Conservation (phyloP, 2,113 vertebrate species). For the Periophthalmodon schlosseri region DNA sequence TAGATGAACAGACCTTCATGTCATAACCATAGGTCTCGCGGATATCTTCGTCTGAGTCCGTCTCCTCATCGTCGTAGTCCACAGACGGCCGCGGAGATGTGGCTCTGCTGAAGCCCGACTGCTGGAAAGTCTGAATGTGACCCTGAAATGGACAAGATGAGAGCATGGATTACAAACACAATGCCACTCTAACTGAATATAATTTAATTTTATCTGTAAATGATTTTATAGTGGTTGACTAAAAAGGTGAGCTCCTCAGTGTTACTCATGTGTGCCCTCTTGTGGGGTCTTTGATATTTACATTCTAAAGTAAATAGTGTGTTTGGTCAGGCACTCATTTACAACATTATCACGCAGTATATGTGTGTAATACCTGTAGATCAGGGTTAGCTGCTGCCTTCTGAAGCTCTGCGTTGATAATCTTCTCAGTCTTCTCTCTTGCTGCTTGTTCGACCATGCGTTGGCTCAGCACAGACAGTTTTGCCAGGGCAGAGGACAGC, state of each 20-base stretch:
- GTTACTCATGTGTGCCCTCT: not conserved
- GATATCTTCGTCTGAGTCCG: slow-evolving; percentile 96
- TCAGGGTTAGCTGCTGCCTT: slow-evolving; percentile 98
- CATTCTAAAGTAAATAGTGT: not conserved
- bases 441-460: slow-evolving; percentile 98
- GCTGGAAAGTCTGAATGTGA: slow-evolving; percentile 96
- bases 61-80: slow-evolving; percentile 98
- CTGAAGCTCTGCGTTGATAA: slow-evolving; percentile 96
- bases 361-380: slow-evolving; percentile 81
- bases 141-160: slow-evolving; percentile 76
- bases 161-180: no score
- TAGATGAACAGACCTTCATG: slow-evolving; percentile 80
- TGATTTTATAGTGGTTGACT: not conserved
- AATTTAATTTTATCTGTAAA: not conserved
- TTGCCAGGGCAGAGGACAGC: slow-evolving; percentile 94
- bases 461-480: slow-evolving; percentile 95
- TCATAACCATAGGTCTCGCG: slow-evolving; percentile 95
- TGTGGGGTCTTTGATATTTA: not conserved
- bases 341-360: not conserved
- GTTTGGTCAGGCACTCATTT: not conserved
- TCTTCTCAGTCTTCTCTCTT: slow-evolving; percentile 96
- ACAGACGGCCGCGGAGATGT: slow-evolving; percentile 88
- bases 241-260: not conserved
- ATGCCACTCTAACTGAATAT: not conserved
- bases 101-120: slow-evolving; percentile 91